Base-by-base conservation (phyloP, 2,797 vertebrate genomes). In the Micromesistius poutassou region DNA sequence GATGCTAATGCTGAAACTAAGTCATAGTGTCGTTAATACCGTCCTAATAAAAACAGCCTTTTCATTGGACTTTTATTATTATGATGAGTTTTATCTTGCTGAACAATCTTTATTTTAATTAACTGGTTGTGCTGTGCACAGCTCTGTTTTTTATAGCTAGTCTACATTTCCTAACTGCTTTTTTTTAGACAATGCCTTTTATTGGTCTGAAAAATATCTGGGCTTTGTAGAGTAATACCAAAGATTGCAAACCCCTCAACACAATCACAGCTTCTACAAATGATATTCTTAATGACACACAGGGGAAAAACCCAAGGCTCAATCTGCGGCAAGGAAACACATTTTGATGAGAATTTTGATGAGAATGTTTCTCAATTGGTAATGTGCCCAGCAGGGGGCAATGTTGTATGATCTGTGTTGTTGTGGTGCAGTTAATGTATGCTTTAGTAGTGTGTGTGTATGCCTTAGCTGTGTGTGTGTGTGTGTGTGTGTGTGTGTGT, bases 21-120 rank as follows among this genome's bases (percentile, higher is more conserved):
- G 55, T 62, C 22, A 7, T 62, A 25, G n/a, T 5, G 55, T 62
- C 2, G 55, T 62, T n/a, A 62, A 62, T 62, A 6, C n/a, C 19
- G 22, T 25, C n/a, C 55, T 8, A 88, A 86, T 86, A 83, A 86
- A 84, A 84, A 85, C 68, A 30, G 77, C 14, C 0, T 31, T 71
- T 71, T 31, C 30, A 30, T 30, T 30, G 14, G 25, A 62, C 5
- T 25, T 25, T n/a, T 62, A 71, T 71, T 71, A 31, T 16, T 71
- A 13, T 9, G 2, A 70, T 13, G 9, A 4, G 4, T 12, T 31
- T 71, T 71, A 30, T 30, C 4, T 71, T 31, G 25, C 25, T 30
- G 68, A 71, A 30, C 68, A 31, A 31, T 71, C 13, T 71, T 13
- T 30, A 31, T 31, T 71, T 71, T 12, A 71, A 71, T 12, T 70